phyloP scores from a whole-genome alignment of 2,113 vertebrate genomes.

The Spermophilus dauricus region DNA sequence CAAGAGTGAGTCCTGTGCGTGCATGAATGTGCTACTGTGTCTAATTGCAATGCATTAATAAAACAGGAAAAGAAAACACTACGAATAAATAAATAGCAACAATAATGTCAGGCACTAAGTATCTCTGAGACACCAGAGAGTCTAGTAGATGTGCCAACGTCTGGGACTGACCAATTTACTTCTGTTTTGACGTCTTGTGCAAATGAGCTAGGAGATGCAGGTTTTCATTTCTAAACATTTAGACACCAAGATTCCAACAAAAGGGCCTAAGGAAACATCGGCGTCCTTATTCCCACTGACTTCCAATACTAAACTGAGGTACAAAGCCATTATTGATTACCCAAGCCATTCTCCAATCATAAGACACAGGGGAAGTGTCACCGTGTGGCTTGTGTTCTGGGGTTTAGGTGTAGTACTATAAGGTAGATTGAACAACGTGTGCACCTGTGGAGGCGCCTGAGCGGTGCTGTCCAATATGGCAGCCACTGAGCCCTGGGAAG shows the following conservation, averaged over 20 bases:
- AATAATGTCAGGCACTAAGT: accelerated
- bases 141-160: accelerated
- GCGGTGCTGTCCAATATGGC: background rate
- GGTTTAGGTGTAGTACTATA: accelerated
- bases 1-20: too few species aligned
- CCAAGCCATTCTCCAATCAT: accelerated
- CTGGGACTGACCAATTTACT: accelerated
- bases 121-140: background rate
- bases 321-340: accelerated
- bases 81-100: too few species aligned
- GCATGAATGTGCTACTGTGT: too few species aligned
- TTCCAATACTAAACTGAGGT: background rate
- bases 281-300: background rate
- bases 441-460: accelerated
- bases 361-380: background rate
- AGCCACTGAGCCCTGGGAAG: accelerated
- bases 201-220: too few species aligned
- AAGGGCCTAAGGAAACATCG: background rate
- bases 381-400: accelerated
- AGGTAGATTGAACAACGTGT: accelerated
- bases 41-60: too few species aligned
- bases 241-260: background rate
- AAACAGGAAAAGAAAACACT: too few species aligned
- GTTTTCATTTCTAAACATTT: background rate
- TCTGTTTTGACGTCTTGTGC: background rate